phyloP scores from a whole-genome alignment of 1,140 invertebrate species.

The Subanguina moxae region DNA sequence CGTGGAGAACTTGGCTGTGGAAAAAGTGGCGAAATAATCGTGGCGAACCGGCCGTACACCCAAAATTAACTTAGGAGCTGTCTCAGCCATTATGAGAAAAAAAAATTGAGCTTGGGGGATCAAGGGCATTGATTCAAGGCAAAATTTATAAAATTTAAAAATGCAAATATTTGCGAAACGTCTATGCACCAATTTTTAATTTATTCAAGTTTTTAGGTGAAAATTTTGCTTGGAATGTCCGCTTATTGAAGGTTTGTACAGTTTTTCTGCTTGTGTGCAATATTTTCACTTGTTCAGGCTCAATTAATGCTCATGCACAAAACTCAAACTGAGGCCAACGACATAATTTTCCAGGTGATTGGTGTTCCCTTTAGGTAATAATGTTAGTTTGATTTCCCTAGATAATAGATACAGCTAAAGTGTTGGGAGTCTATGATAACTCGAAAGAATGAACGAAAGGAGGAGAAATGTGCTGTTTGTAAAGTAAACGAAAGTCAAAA shows the following conservation, averaged over 20 bases:
- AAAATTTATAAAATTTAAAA: too few relatives aligned
- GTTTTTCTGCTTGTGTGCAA: too few relatives aligned
- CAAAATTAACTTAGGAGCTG: too few relatives aligned
- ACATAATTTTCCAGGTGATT: conserved; percentile 59
- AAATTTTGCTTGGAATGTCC: conserved; percentile 66
- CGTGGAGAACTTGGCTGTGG: too few relatives aligned
- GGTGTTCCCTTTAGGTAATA: background rate
- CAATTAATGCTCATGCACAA: conserved; percentile 64
- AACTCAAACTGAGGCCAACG: conserved; percentile 59
- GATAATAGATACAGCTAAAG: conserved; percentile 50
- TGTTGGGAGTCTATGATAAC: conserved; percentile 37
- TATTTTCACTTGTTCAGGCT: conserved; percentile 50
- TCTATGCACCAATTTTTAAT: too few relatives aligned
- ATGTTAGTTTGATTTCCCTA: conserved; percentile 13
- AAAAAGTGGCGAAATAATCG: too few relatives aligned
- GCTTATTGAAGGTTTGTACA: conserved; percentile 59
- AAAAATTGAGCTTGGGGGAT: too few relatives aligned
- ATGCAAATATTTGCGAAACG: too few relatives aligned
- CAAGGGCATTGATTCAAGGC: too few relatives aligned
- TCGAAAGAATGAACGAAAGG: too few relatives aligned
- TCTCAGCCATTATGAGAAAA: too few relatives aligned
- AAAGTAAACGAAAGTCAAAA: background rate
- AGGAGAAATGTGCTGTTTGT: background rate
- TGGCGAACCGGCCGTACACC: too few relatives aligned
- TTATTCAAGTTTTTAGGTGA: conserved; percentile 50